phyloP scores from a whole-genome alignment of 1,140 invertebrate species.

The Drosophila subpulchrella region DNA sequence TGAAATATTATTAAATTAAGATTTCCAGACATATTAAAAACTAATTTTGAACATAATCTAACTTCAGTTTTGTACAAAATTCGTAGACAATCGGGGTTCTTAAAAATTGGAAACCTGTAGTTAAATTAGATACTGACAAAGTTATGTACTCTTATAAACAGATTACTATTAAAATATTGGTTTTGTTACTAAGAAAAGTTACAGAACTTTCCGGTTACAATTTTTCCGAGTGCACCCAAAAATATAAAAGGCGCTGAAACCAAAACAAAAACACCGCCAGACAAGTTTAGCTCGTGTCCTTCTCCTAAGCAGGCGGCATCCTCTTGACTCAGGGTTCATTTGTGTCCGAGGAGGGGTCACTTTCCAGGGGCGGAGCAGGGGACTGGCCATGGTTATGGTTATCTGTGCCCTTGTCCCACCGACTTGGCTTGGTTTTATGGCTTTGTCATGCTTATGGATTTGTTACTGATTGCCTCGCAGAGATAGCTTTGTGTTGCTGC shows the following conservation, averaged over 20 bases:
- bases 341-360: conserved; percentile 47
- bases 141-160: too few relatives aligned
- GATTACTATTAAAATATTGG: too few relatives aligned
- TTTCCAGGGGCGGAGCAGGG: conserved; percentile 21
- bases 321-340: conserved; percentile 58
- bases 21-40: too few relatives aligned
- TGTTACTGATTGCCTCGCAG: conserved; percentile 72
- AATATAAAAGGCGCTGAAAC: conserved; percentile 16
- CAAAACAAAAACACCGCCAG: conserved; percentile 47
- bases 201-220: neutral
- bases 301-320: conserved; percentile 46
- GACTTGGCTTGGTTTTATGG: conserved; percentile 62
- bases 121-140: too few relatives aligned
- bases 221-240: conserved; percentile 8
- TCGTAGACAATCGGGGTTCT: too few relatives aligned
- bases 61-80: too few relatives aligned
- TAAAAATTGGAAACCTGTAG: too few relatives aligned
- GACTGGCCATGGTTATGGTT: conserved; percentile 23
- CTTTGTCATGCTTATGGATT: conserved; percentile 80
- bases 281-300: conserved; percentile 34
- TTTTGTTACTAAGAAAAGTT: too few relatives aligned
- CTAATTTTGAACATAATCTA: too few relatives aligned
- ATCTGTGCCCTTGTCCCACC: conserved; percentile 27
- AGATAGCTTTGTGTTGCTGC: conserved; percentile 57
- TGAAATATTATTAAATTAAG: too few relatives aligned